Evolutionary conservation across 2,888 invertebrate genomes (phyloP), one percentile per base, ranked within the genome.

Genomic region (Harpalus rubripes): DNA sequence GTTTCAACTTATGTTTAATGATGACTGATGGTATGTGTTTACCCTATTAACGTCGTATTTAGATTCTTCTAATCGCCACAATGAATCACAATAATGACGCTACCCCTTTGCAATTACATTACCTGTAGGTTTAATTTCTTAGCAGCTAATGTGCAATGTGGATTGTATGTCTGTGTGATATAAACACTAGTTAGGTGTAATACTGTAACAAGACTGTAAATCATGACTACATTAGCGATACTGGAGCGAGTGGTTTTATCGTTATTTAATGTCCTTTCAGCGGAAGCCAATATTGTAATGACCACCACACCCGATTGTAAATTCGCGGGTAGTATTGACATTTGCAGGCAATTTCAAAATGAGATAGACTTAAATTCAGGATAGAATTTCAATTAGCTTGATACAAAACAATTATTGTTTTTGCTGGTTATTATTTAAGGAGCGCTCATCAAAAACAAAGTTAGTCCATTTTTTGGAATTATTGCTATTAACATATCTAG

Each of bases 211-310:
- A 61, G 80, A 61, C 44, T 44, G 80, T 80, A 80, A 80, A 80
- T 80, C 80, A 80, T 80, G 80, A 80, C 39, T 80, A 80, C 80
- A 80, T 80, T 80, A 80, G 41, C 72, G 72, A 44, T 41, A 74
- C 72, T 56, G 68, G 68, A 5, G 44, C 44, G 44, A 52, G 44
- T 52, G 52, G 52, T 63, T 81, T 81, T 83, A 83, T 83, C 59
- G 83, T 26, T 18, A 72, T 76, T 76, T 83, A 83, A 83, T 83
- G 83, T 76, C 83, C 76, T 72, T 61, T 58, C 83, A 61, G 41
- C 83, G 61, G 83, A 83, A 83, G 32, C 83, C 68, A 83, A 83
- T 83, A 83, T 83, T 83, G 61, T 83, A 83, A 83, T 83, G 83
- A 83, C 72, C 82, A 39, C 81, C 65, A 12, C 26, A 15, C 81